Percentiles rank a stretch among this genome's conserved stretches.
phyloP scores from a whole-genome alignment of 2,797 vertebrate species.

The Trachurus trachurus region DNA sequence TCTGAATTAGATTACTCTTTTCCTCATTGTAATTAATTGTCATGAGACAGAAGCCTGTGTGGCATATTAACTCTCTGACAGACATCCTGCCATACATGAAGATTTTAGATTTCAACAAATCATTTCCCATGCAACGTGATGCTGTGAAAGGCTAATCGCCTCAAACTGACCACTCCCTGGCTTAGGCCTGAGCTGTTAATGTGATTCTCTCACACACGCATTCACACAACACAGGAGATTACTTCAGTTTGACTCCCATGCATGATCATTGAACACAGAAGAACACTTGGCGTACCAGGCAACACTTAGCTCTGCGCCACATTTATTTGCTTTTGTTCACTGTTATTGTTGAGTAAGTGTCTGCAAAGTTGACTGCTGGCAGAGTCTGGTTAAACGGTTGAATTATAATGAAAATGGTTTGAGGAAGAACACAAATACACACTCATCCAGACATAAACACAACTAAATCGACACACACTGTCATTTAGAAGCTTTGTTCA shows the following conservation, averaged over 20 bases:
- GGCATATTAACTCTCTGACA: conserved; percentile 67
- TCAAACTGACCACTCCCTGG: conserved; percentile 43
- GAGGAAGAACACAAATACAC: conserved; percentile 12
- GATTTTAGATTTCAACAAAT: conserved; percentile 54
- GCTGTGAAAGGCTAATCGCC: conserved; percentile 53
- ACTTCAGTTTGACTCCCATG: conserved; percentile 43
- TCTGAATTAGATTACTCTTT: conserved; percentile 73
- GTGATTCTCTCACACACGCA: conserved; percentile 16
- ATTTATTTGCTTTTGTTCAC: conserved; percentile 30
- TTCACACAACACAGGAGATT: conserved; percentile 43
- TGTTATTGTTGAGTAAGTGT: conserved; percentile 29
- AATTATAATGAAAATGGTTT: conserved; percentile 23
- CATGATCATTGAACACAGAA: conserved; percentile 40
- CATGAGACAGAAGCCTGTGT: conserved; percentile 59
- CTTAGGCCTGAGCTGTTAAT: conserved; percentile 29
- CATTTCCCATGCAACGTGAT: conserved; percentile 57
- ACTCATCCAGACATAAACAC: neutral
- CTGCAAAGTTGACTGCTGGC: neutral
- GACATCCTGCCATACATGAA: conserved; percentile 72
- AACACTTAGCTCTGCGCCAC: conserved; percentile 22
- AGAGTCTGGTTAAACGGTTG: conserved; percentile 20
- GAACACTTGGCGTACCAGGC: conserved; percentile 23
- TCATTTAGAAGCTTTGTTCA: neutral
- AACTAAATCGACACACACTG: neutral
- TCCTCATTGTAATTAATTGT: conserved; percentile 71